Base-by-base conservation (phyloP, 2,797 vertebrate genomes). In the Sebastes kiyomatsui region DNA sequence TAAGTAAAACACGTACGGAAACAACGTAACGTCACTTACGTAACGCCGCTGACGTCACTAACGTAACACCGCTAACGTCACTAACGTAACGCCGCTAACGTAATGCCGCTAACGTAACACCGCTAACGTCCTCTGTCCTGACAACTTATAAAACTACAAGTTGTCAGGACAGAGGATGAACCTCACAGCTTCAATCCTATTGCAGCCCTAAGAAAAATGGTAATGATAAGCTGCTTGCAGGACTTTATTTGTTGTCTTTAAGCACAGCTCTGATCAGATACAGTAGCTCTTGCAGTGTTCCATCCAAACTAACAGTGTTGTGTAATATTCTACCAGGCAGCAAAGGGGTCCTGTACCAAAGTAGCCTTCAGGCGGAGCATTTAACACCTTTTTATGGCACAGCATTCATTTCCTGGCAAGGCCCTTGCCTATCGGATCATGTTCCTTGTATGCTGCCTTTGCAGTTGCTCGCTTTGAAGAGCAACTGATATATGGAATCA, bases 381-480 rank as follows among this genome's bases (percentile, higher is more conserved):
- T 81, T 69, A 82, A 79, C 82, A 87, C 61, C 66, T 87, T 85
- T 87, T 89, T 81, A 77, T 79, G 77, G 73, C 81, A 61, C 59
- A 42, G 61, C 56, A 65, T 67, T 68, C 67, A 67, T 75, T 89
- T 33, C 74, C 73, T 80, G 87, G 71, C 81, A 72, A 25, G 23
- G 42, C 42, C 18, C 52, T 42, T 13, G 61, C 67, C 62, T 13
- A 62, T 73, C 23, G 22, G 75, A 83, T 85, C 82, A 67, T 23
- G 62, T 84, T 86, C 64, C 77, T 68, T 30, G 59, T 35, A 68
- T 33, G 75, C 71, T 69, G 77, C 56, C 56, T 76, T 58, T 42
- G 67, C 74, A 74, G 61, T 49, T 67, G 18, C 33, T 75, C 18
- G 49, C 80, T 89, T 88, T 80, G 71, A 87, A 79, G 74, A 77